Conservation (phyloP, 2,888 invertebrate genomes). For the Brachyptera putata region DNA sequence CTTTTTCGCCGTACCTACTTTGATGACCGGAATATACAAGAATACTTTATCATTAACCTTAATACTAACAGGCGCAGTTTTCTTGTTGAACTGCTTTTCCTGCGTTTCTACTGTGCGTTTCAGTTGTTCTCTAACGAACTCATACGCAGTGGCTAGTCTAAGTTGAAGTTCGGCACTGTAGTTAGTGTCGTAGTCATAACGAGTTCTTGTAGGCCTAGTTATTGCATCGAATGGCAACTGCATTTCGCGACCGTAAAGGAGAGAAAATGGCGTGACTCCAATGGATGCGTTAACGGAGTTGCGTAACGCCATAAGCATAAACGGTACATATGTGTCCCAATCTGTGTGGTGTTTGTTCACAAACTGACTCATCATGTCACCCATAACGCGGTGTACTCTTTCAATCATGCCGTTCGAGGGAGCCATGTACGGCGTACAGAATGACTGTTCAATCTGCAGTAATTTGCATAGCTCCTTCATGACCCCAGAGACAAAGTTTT, state of each 20-base stretch:
- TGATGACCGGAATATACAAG: background rate
- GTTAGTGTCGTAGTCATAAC: background rate
- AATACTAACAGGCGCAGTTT: background rate
- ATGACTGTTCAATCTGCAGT: background rate
- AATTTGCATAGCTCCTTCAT: background rate
- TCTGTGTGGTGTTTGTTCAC: background rate
- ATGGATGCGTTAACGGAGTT: background rate
- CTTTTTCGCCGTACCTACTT: background rate
- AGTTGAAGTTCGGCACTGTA: background rate
- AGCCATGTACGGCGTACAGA: background rate
- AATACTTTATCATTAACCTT: background rate
- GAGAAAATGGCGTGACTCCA: background rate
- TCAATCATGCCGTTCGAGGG: background rate
- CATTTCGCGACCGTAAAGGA: constrained; percentile 6
- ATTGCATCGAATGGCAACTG: constrained; percentile 6
- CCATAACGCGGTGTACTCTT: background rate
- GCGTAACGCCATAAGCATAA: background rate
- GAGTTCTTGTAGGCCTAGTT: background rate
- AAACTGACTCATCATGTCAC: background rate
- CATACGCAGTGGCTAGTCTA: background rate
- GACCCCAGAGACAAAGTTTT: background rate
- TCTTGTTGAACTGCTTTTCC: background rate
- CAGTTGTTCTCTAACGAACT: background rate
- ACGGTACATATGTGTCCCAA: background rate
- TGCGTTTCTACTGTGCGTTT: background rate